phyloP scores from a whole-genome alignment of 2,888 invertebrate genomes.

The Cabera pusaria region DNA sequence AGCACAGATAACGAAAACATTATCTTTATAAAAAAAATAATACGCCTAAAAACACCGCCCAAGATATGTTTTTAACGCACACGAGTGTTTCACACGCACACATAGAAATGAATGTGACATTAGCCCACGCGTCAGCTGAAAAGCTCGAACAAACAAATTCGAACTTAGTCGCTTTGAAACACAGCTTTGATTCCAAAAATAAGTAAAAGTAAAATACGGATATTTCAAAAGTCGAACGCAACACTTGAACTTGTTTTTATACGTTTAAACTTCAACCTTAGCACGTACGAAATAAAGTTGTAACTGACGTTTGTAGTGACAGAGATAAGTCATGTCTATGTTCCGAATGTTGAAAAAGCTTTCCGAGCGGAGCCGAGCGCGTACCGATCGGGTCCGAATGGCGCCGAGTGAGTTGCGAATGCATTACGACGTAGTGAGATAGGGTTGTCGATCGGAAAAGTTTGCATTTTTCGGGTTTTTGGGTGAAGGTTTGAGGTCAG shows the following conservation, averaged over 20 bases:
- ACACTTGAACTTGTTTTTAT: conserved; percentile 53
- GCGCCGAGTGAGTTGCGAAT: conserved; percentile 77
- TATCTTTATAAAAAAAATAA: conserved; percentile 50
- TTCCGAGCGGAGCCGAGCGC: conserved; percentile 71
- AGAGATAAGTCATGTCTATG: conserved; percentile 71
- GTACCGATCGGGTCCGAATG: conserved; percentile 81
- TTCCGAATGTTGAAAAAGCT: conserved; percentile 75
- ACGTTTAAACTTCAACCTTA: conserved; percentile 38
- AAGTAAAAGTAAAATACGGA: conserved; percentile 65
- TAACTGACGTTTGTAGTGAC: conserved; percentile 36
- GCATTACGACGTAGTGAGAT: conserved; percentile 70
- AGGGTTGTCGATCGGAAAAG: conserved; percentile 61
- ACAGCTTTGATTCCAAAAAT: conserved; percentile 38
- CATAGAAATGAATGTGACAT: conserved; percentile 56
- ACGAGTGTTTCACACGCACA: conserved; percentile 51
- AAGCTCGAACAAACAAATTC: conserved; percentile 43
- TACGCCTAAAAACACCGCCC: conserved; percentile 61
- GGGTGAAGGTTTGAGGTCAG: background rate
- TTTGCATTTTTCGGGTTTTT: conserved; percentile 17
- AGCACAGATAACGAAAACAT: conserved; percentile 35
- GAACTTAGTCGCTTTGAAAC: conserved; percentile 33
- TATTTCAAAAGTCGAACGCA: conserved; percentile 74
- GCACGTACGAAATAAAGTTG: conserved; percentile 29
- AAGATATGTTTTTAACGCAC: conserved; percentile 73
- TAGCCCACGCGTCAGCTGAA: conserved; percentile 79